phyloP scores from a whole-genome alignment of 1,140 invertebrate genomes.

The Leguminivora glycinivorella region DNA sequence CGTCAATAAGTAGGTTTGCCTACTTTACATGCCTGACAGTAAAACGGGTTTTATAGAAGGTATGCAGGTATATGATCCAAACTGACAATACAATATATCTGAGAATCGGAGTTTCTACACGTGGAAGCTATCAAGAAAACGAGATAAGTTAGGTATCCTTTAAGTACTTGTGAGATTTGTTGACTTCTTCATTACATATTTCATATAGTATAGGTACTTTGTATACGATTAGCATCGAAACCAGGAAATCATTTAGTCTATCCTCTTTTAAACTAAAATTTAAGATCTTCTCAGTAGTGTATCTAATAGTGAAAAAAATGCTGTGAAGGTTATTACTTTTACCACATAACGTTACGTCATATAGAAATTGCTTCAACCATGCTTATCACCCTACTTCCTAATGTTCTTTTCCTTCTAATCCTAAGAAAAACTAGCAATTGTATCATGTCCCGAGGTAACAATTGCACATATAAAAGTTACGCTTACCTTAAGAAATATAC shows the following conservation, averaged over 20 bases:
- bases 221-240: neutral
- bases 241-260: neutral
- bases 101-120: neutral
- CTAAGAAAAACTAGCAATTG: too few relatives aligned
- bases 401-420: too few relatives aligned
- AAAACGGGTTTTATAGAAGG: neutral
- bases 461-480: too few relatives aligned
- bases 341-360: too few relatives aligned
- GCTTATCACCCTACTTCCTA: too few relatives aligned
- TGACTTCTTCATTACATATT: neutral
- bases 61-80: neutral
- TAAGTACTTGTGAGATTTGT: neutral
- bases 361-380: too few relatives aligned
- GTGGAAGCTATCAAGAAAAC: neutral
- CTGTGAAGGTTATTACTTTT: too few relatives aligned
- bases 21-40: neutral
- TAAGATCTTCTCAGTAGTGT: too few relatives aligned
- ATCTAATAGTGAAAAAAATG: too few relatives aligned
- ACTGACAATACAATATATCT: slow-evolving; percentile 1
- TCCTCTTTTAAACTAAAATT: neutral
- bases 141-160: neutral
- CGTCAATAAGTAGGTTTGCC: slow-evolving; percentile 11
- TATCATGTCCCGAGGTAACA: too few relatives aligned
- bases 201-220: too few relatives aligned
- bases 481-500: too few relatives aligned